Evolutionary conservation across 1,140 invertebrate species (phyloP).

Genomic region (Diachasmimorpha longicaudata): DNA sequence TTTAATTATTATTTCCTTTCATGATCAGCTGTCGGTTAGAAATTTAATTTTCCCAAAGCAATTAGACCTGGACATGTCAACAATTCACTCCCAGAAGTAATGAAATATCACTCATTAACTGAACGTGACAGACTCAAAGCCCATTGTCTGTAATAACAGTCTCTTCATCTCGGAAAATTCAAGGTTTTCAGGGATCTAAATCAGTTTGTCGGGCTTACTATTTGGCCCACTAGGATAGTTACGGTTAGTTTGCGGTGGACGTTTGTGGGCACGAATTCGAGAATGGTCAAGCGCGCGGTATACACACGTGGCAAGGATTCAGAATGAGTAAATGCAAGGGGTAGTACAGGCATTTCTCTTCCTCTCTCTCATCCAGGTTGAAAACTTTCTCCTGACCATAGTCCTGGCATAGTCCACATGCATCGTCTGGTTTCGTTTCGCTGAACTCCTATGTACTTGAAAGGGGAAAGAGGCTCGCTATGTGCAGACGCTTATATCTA

Average conservation of each 20-base stretch:
- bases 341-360: not conserved
- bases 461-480: not conserved
- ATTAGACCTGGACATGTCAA: too few relatives aligned
- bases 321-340: constrained; percentile 29
- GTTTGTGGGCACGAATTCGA: constrained; percentile 27
- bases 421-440: constrained; percentile 6
- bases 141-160: not conserved
- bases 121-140: not conserved
- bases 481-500: not conserved
- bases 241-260: constrained; percentile 36
- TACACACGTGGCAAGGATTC: constrained; percentile 19
- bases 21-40: too few relatives aligned
- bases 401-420: not conserved
- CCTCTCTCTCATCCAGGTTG: not conserved
- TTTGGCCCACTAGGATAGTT: constrained; percentile 29
- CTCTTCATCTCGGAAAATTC: not conserved
- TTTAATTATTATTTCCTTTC: too few relatives aligned
- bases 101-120: not conserved
- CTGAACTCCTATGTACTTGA: not conserved
- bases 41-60: too few relatives aligned
- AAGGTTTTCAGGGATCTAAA: constrained; percentile 29
- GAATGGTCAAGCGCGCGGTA: constrained; percentile 21
- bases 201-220: constrained; percentile 30
- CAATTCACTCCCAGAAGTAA: not conserved
- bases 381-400: not conserved